Evolutionary conservation across 2,113 vertebrate genomes (phyloP), one percentile per base, ranked within the genome.

Genomic region (Epinephelus lanceolatus): DNA sequence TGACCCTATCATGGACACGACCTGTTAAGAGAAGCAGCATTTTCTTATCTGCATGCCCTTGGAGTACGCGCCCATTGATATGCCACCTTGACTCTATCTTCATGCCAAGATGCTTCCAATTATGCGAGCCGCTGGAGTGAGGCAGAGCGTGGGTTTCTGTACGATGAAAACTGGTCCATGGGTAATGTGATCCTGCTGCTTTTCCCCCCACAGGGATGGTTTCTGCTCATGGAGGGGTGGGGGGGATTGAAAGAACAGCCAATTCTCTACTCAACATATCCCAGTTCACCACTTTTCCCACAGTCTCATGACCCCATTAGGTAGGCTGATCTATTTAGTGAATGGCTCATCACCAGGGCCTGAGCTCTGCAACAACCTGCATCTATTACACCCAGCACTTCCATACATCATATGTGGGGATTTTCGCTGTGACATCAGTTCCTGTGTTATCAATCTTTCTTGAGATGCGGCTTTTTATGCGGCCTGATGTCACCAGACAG

Each of bases 21-120:
- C 86, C 90, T 89, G 88, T 87, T 87, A 91, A 94, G 89, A 88
- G 86, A 90, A 82, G 86, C 90, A 86, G 89, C 60, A 78, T 85
- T 84, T 85, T 92, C 86, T 93, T 92, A 94, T 94, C 92, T 94
- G 88, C 84, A 93, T 94, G 94, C 93, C 94, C 93, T 96, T 96
- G 95, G 92, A 94, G 90, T 89, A 91, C 66, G 81, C 87, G 18
- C 88, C 91, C 91, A 93, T 93, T 87, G 94, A 94, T 94, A 95
- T 92, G 94, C 93, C 91, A 94, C 92, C 93, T 92, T 95, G 94
- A 91, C 93, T 92, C 89, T 95, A 95, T 94, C 93, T 95, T 94
- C 94, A 95, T 95, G 95, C 93, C 93, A 94, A 95, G 92, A 94
- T 84, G 93, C 93, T 95, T 95, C 92, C 95, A 95, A 96, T 96